Evolutionary conservation across 2,113 vertebrate species (phyloP).

Genomic region (Ceratotherium simum): DNA sequence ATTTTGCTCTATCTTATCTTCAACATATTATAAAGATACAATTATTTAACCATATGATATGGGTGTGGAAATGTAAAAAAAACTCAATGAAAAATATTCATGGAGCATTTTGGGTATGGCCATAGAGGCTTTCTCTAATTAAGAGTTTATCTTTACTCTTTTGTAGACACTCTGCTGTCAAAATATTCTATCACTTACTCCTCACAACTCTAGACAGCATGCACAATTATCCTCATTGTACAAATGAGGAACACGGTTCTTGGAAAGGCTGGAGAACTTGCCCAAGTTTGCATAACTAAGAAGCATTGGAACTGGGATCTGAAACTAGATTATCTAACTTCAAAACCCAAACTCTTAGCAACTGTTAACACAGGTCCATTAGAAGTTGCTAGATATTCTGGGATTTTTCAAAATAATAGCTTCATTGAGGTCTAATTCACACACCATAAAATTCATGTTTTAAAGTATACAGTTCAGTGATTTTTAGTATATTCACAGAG

Average conservation of each 20-base stretch:
- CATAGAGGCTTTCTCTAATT: neutral
- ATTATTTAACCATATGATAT: neutral
- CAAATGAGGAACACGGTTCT: neutral
- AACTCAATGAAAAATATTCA: neutral
- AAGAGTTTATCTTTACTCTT: neutral
- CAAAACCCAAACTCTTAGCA: neutral
- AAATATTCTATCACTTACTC: too few relatives aligned
- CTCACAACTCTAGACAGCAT: neutral
- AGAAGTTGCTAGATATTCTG: neutral
- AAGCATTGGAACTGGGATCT: too few relatives aligned
- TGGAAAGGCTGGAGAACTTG: neutral
- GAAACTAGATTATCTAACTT: neutral
- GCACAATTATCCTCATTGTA: too few relatives aligned
- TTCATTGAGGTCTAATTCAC: neutral
- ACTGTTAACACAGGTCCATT: fast-evolving
- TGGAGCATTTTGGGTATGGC: neutral
- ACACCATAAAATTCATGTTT: neutral
- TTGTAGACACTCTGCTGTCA: neutral
- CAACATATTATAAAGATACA: neutral
- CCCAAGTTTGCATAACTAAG: neutral
- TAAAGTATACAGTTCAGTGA: neutral
- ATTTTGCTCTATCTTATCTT: neutral
- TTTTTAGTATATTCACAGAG: neutral
- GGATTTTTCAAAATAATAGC: neutral
- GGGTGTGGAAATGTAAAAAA: neutral